Percentiles rank a stretch among this genome's conserved stretches.
Conservation (phyloP, 1,140 invertebrate genomes). For the Aphelenchoides fujianensis region DNA sequence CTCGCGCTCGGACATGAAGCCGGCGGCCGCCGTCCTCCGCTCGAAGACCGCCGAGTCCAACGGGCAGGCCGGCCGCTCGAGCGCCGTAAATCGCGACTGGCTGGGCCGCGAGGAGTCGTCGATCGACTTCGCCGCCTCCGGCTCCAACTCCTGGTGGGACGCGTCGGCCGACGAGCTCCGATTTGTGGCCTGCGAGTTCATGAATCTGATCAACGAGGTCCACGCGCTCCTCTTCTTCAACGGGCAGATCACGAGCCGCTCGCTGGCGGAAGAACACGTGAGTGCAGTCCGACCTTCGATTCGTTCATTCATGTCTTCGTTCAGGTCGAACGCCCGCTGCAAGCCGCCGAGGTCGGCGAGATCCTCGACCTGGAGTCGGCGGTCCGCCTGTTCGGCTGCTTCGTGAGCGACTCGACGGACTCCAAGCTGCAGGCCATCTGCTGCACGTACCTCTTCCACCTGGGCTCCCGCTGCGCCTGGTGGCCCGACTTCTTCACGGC, state of each 20-base stretch:
- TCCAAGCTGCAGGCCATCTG: constrained; percentile 21
- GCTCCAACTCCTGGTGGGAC: constrained; percentile 9
- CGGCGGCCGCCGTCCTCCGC: constrained; percentile 2
- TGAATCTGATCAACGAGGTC: constrained; percentile 12
- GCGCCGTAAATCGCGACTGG: constrained; percentile 10
- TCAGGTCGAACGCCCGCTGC: background rate
- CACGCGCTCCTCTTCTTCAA: background rate
- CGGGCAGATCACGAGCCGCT: background rate
- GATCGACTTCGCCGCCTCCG: background rate
- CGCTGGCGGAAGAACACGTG: background rate
- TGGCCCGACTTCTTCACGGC: constrained; percentile 36
- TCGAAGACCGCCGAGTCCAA: background rate
- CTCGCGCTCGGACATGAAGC: constrained; percentile 11
- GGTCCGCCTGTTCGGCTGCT: constrained; percentile 37
- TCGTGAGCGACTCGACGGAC: constrained; percentile 25
- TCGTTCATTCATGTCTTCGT: too few species aligned
- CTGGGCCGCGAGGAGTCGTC: background rate
- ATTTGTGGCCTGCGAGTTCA: constrained; percentile 2
- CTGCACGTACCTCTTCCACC: constrained; percentile 36
- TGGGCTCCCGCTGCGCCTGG: constrained; percentile 19
- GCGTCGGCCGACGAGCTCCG: constrained; percentile 4
- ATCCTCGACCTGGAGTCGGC: constrained; percentile 29
- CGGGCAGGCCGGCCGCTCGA: background rate
- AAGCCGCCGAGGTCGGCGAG: background rate
- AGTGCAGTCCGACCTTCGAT: background rate